Evolutionary conservation across 2,888 invertebrate species (phyloP), one percentile per base, ranked within the genome.

Genomic region (Ophion ventricosus): DNA sequence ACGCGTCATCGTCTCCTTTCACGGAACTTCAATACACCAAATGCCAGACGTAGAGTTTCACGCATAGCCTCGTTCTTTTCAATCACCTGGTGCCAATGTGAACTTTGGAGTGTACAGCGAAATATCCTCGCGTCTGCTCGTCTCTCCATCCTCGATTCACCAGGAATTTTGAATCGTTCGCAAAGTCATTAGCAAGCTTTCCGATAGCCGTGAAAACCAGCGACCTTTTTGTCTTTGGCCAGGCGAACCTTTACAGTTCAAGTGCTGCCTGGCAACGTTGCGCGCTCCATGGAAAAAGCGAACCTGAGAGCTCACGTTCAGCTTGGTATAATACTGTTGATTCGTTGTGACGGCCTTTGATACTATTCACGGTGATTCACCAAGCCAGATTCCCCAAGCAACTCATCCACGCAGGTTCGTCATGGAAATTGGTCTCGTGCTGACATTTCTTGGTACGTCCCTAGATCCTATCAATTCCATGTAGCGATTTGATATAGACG

Each of bases 171-270:
- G 72, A 76, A 72, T 72, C 56, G 79, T 66, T 61, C 79, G 79
- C 75, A 72, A 69, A 76, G 76, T 82, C 82, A 84, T 84, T 84
- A 84, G 82, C 63, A 76, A 67, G 80, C 56, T 72, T 73, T 75
- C 69, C 79, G 61, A 63, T 69, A 35, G 4, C 20, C 23, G 23
- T 2, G 25, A 11, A 26, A n/a, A n/a, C 26, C 54, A 20, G n/a
- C 40, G 11, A 23, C 8, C 35, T 54, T 63, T 20, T 29, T 17
- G 29, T 20, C 40, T 35, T 20, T 43, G 17, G 10, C n/a, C 35
- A 40, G 35, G 40, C 63, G 25, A 79, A 70, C 49, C 40, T 70
- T 54, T n/a, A 70, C 57, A 49, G 56, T 67, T 70, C 64, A 59
- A 57, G 54, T 43, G 11, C 17, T 23, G 35, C 25, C 17, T 17